Conservation (phyloP, 2,888 invertebrate species). For the Agelastica alni region DNA sequence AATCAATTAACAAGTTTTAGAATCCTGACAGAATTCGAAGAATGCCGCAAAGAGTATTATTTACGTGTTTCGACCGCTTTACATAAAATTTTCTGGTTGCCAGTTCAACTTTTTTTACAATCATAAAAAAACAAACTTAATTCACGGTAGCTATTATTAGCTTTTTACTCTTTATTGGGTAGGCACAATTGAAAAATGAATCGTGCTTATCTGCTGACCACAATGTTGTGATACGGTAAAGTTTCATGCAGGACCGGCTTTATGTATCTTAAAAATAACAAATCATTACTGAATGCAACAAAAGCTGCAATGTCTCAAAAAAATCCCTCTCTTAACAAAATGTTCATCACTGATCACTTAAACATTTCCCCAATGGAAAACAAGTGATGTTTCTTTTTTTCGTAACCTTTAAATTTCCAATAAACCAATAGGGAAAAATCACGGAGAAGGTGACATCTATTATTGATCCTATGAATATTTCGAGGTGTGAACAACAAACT, state of each 20-base stretch:
- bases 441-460: too few relatives aligned
- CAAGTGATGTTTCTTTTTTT: too few relatives aligned
- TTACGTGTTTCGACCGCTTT: slow-evolving; percentile 31
- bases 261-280: too few relatives aligned
- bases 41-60: slow-evolving; percentile 39
- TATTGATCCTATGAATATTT: too few relatives aligned
- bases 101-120: neutral
- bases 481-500: too few relatives aligned
- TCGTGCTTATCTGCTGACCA: slow-evolving; percentile 1
- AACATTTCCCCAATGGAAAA: too few relatives aligned
- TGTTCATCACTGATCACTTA: too few relatives aligned
- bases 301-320: too few relatives aligned
- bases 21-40: slow-evolving; percentile 32
- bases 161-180: neutral
- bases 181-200: neutral
- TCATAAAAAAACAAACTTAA: slow-evolving; percentile 2
- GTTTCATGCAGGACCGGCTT: slow-evolving; percentile 1
- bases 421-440: too few relatives aligned
- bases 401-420: too few relatives aligned
- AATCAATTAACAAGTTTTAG: slow-evolving; percentile 13
- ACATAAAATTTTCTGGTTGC: neutral
- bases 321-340: too few relatives aligned
- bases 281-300: too few relatives aligned
- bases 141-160: neutral
- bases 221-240: slow-evolving; percentile 23